These are phyloP conservation scores for Brachycybe producta DNA, from an alignment of 2,888 invertebrate species.

Conservation along the genomic window DNA sequence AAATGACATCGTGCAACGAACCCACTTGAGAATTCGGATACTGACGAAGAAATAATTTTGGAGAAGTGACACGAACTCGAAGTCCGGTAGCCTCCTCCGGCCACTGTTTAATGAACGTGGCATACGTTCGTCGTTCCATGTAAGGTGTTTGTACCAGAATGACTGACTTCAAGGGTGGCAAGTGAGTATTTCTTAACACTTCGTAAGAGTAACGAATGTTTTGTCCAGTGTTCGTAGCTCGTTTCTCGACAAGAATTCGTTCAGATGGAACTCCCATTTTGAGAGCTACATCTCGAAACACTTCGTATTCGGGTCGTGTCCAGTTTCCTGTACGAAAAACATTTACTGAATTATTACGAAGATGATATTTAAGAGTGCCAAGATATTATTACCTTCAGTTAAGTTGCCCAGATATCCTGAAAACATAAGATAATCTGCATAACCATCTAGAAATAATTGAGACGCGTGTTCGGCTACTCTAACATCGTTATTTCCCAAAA, in stretches of 20 bases:
- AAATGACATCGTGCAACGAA: constrained; percentile 24
- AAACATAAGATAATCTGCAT: constrained; percentile 27
- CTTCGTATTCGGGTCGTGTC: constrained; percentile 27
- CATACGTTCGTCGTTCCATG: constrained; percentile 28
- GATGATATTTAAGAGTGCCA: neutral
- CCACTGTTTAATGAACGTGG: constrained; percentile 31
- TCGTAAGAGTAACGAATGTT: constrained; percentile 27
- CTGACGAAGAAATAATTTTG: constrained; percentile 25
- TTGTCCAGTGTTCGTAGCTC: constrained; percentile 29
- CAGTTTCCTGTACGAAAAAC: constrained; percentile 26
- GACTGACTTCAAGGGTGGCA: constrained; percentile 20
- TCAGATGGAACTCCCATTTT: constrained; percentile 25
- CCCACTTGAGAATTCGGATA: constrained; percentile 26
- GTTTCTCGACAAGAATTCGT: constrained; percentile 25
- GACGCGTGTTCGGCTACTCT: constrained; percentile 29
- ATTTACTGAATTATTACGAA: neutral
- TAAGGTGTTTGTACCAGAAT: constrained; percentile 29
- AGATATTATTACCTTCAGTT: constrained; percentile 25
- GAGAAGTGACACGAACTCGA: constrained; percentile 26
- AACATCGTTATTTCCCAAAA: constrained; percentile 29
- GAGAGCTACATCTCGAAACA: constrained; percentile 26
- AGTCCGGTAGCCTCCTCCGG: constrained; percentile 21
- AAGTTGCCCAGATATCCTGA: constrained; percentile 28
- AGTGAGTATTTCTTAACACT: constrained; percentile 19
- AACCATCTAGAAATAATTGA: constrained; percentile 26